Percentiles rank a stretch among this genome's conserved stretches.
Evolutionary conservation across 2,797 vertebrate genomes (phyloP).

Genomic region (Spea hammondii): DNA sequence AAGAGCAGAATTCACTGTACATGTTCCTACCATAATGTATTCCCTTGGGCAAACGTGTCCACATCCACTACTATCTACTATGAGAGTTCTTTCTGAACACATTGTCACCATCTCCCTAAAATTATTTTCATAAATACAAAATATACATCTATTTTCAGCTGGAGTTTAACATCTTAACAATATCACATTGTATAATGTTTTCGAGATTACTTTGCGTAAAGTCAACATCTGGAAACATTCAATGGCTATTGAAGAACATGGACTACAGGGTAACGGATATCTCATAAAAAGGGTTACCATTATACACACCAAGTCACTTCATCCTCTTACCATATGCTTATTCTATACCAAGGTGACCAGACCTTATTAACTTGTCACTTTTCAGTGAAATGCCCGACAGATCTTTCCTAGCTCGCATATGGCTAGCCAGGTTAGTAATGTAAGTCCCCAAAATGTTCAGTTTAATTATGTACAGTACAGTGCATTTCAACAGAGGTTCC

Average conservation of each 20-base stretch:
- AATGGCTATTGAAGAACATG: background rate
- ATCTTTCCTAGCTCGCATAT: background rate
- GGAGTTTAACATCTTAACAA: background rate
- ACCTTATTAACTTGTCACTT: slow-evolving; percentile 3
- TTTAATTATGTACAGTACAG: no score
- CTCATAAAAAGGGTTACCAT: background rate
- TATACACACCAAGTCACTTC: background rate
- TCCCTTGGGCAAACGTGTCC: slow-evolving; percentile 5
- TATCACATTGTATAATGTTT: slow-evolving; percentile 4
- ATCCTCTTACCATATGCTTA: background rate
- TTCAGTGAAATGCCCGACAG: background rate
- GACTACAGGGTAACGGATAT: background rate
- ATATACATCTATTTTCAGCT: background rate
- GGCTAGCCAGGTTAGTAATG: background rate
- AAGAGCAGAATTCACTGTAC: background rate
- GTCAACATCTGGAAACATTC: background rate
- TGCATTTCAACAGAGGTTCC: no score
- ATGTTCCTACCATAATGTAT: background rate
- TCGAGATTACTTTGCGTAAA: background rate
- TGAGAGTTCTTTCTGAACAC: background rate
- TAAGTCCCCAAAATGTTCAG: background rate
- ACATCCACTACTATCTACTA: slow-evolving; percentile 8
- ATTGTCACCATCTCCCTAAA: slow-evolving; percentile 25
- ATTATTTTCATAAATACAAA: background rate
- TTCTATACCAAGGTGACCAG: background rate